A percentile compares a stretch with the other conserved stretches of the same genome.
Conservation (phyloP, 2,113 vertebrate genomes). For the Cnemophilus loriae region DNA sequence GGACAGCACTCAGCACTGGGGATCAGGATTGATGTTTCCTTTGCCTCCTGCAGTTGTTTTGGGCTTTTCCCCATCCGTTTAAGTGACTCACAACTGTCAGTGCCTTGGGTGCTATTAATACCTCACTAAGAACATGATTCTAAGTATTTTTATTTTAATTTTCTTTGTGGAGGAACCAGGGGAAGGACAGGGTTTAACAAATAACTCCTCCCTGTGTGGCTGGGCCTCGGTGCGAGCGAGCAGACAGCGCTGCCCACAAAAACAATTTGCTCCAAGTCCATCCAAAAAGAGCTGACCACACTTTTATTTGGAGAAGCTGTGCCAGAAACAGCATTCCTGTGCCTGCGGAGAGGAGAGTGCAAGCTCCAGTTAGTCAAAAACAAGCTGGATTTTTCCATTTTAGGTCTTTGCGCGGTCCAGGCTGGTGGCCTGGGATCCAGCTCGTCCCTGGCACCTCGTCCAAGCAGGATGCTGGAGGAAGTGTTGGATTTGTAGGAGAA, state of each 20-base stretch:
- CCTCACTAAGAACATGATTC: background rate
- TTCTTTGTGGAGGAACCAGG: background rate
- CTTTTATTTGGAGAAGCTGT: background rate
- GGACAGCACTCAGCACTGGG: accelerated
- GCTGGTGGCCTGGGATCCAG: background rate
- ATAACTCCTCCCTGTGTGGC: conserved; percentile 3
- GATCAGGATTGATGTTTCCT: background rate
- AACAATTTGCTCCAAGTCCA: conserved; percentile 18
- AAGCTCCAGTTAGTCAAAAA: background rate
- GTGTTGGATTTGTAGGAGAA: background rate
- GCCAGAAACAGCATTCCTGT: conserved; percentile 46
- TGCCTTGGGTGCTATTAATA: conserved; percentile 37
- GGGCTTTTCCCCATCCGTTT: background rate
- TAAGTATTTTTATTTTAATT: background rate
- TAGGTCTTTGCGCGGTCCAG: background rate
- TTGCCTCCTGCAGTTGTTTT: background rate
- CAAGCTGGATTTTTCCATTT: background rate
- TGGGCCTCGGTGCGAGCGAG: background rate
- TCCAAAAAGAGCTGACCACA: conserved; percentile 53
- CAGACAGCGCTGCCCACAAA: background rate
- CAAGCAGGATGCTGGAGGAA: background rate
- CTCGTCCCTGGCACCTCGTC: background rate
- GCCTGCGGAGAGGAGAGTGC: background rate
- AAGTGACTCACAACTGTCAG: background rate
- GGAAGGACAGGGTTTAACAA: background rate